phyloP scores from a whole-genome alignment of 92 coral and sea anemone species.

The Epizoanthus illoricatus region DNA sequence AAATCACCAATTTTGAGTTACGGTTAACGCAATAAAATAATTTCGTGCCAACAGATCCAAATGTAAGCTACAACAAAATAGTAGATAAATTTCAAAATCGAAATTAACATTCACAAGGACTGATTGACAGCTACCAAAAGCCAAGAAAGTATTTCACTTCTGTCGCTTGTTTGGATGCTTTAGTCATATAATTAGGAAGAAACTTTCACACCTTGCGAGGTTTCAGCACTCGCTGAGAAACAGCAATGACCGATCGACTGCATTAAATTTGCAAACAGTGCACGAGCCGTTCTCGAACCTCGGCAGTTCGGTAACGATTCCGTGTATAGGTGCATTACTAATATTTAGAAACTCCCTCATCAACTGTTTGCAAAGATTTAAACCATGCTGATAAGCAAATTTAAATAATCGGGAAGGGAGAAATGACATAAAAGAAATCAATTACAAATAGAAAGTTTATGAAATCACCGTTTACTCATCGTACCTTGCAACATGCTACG shows the following conservation, averaged over 20 bases:
- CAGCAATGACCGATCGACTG: slow-evolving; percentile 13
- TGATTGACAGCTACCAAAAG: slow-evolving; percentile 30
- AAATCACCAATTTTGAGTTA: not conserved
- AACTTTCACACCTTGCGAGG: not conserved
- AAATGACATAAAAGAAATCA: slow-evolving; percentile 1
- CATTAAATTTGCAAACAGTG: slow-evolving; percentile 28
- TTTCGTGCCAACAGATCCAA: not conserved
- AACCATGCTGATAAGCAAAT: slow-evolving; percentile 14
- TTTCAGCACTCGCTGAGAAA: slow-evolving; percentile 23
- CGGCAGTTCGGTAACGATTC: not conserved
- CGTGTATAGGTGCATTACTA: slow-evolving; percentile 8
- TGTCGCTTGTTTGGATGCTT: slow-evolving; percentile 28
- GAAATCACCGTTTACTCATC: slow-evolving; percentile 17
- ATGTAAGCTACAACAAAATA: not conserved
- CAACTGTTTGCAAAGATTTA: slow-evolving; percentile 16
- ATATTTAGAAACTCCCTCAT: slow-evolving; percentile 21
- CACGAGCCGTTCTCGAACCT: not conserved
- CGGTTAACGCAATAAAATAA: not conserved
- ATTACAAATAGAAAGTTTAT: slow-evolving; percentile 20
- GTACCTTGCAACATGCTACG: slow-evolving; percentile 98
- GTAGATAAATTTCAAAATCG: slow-evolving; percentile 13
- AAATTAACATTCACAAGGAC: slow-evolving; percentile 34
- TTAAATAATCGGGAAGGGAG: slow-evolving; percentile 17
- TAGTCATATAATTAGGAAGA: not conserved
- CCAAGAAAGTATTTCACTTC: slow-evolving; percentile 2